Evolutionary conservation across 2,113 vertebrate genomes (phyloP).

Genomic region (Macrotus californicus): DNA sequence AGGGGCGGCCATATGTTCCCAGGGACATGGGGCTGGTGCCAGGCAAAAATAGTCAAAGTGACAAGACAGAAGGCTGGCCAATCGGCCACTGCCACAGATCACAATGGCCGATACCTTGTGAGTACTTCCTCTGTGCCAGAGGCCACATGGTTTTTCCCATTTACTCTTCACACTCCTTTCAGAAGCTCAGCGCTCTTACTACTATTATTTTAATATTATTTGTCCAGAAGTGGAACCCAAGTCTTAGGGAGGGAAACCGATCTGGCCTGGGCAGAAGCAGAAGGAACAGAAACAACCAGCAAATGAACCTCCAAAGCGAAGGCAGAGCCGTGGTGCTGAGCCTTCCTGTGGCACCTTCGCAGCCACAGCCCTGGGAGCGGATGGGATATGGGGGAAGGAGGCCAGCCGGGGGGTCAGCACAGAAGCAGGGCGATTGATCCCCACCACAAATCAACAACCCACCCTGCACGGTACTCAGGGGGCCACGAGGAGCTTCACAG

Average conservation of each 20-base stretch:
- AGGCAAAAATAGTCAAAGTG: not conserved
- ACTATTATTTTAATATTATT: not conserved
- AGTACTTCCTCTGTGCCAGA: not conserved
- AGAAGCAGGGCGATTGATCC: rapidly evolving
- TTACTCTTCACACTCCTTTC: not conserved
- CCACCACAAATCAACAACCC: rapidly evolving
- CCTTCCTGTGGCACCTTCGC: rapidly evolving
- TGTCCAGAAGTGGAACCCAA: not conserved
- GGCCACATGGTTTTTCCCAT: not conserved
- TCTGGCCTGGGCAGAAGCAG: not conserved
- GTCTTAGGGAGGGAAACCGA: not conserved
- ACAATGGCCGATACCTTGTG: not conserved
- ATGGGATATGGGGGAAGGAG: rapidly evolving
- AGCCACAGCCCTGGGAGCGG: not conserved
- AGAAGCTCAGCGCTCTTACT: not conserved
- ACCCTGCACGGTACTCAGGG: rapidly evolving
- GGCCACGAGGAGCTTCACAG: rapidly evolving
- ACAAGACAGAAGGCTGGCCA: not conserved
- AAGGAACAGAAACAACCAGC: not conserved
- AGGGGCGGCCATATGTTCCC: too few species aligned
- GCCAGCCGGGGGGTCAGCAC: not conserved
- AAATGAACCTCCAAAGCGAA: not conserved
- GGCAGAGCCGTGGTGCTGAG: too few species aligned
- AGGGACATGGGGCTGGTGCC: not conserved
- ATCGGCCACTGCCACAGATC: not conserved